Conservation (phyloP, 2,113 vertebrate species). For the Ancistrus triradiatus region DNA sequence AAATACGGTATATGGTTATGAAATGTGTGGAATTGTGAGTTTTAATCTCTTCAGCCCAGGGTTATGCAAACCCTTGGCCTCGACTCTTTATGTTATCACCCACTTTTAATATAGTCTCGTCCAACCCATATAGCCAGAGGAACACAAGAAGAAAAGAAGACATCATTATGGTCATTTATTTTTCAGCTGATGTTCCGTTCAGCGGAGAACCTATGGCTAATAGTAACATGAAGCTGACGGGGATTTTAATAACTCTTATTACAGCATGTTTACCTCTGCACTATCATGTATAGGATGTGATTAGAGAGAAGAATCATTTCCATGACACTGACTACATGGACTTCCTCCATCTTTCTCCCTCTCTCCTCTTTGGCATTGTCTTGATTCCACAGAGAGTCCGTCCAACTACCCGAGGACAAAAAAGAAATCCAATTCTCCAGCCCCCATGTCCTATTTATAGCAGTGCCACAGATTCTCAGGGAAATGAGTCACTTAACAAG, state of each 20-base stretch:
- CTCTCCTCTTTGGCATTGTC: slow-evolving; percentile 27
- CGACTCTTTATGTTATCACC: too few species aligned
- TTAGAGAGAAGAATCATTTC: background rate
- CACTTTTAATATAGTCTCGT: too few species aligned
- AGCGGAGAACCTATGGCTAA: too few species aligned
- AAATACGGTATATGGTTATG: too few species aligned
- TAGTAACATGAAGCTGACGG: too few species aligned
- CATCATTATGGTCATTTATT: too few species aligned
- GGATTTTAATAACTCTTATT: background rate
- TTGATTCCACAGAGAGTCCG: slow-evolving; percentile 23
- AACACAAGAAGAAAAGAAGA: background rate
- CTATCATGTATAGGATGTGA: background rate
- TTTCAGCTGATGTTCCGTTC: too few species aligned
- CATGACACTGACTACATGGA: slow-evolving; percentile 15
- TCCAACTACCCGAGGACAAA: slow-evolving; percentile 28
- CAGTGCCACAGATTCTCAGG: slow-evolving; percentile 35
- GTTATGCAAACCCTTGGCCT: too few species aligned
- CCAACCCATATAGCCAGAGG: too few species aligned
- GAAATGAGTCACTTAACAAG: slow-evolving; percentile 42
- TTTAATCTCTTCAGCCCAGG: too few species aligned
- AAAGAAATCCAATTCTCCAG: slow-evolving; percentile 42
- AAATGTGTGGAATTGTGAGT: too few species aligned
- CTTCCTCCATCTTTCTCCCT: background rate
- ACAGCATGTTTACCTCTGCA: background rate
- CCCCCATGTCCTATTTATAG: slow-evolving; percentile 44